Evolutionary conservation across 2,888 invertebrate species (phyloP).

Genomic region (Coelopa pilipes): DNA sequence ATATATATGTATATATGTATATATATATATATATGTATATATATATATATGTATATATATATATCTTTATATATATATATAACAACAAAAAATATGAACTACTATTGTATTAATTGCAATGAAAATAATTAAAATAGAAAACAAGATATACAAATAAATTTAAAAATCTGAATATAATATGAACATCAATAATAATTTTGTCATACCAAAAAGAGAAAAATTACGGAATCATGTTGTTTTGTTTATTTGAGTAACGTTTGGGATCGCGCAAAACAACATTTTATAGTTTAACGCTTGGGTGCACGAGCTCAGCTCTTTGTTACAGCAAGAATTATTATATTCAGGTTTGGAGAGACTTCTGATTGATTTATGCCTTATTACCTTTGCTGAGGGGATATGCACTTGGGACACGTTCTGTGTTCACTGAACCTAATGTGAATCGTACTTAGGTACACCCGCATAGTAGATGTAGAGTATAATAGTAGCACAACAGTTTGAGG

Average conservation of each 20-base stretch:
- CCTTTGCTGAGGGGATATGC: no score
- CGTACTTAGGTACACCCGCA: no score
- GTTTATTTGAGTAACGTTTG: background rate
- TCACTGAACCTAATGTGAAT: no score
- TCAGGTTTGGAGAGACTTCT: no score
- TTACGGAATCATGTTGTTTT: background rate
- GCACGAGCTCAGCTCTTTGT: background rate
- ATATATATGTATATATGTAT: constrained; percentile 20
- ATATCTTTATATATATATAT: constrained; percentile 22
- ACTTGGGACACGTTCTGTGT: no score
- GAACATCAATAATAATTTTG: constrained; percentile 47
- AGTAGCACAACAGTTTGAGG: no score
- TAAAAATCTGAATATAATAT: constrained; percentile 42
- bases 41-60: constrained; percentile 7
- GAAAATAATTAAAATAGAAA: constrained; percentile 20
- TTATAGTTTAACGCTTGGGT: constrained; percentile 33
- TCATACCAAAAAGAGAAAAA: constrained; percentile 48
- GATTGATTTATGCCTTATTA: no score
- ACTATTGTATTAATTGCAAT: constrained; percentile 28
- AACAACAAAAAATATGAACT: constrained; percentile 3
- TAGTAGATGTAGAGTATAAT: no score
- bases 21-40: constrained; percentile 20
- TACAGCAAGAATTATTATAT: background rate
- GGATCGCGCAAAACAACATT: background rate
- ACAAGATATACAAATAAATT: constrained; percentile 33